phyloP scores from a whole-genome alignment of 2,888 invertebrate species.

The Epinotia brunnichana region DNA sequence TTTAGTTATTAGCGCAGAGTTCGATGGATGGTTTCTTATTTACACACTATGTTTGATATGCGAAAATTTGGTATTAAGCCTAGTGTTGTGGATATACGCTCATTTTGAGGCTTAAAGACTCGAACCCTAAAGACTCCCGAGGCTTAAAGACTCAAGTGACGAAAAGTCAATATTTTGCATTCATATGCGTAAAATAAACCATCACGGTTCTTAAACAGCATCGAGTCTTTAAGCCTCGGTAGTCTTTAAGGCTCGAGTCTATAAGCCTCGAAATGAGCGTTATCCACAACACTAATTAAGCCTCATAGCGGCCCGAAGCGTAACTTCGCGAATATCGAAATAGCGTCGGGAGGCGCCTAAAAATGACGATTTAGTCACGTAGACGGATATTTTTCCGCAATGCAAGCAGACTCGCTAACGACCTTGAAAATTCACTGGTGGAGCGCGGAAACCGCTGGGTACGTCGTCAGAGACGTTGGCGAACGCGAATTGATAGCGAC shows the following conservation, averaged over 20 bases:
- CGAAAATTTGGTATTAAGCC: constrained; percentile 16
- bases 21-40: constrained; percentile 6
- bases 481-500: constrained; percentile 76
- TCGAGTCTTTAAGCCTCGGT: too few relatives aligned
- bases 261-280: too few relatives aligned
- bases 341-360: constrained; percentile 44
- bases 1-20: constrained; percentile 25
- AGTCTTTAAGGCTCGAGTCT: too few relatives aligned
- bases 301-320: not conserved
- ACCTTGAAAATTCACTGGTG: constrained; percentile 63
- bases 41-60: constrained; percentile 12
- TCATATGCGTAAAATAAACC: too few relatives aligned
- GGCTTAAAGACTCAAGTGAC: too few relatives aligned
- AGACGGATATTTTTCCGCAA: constrained; percentile 58
- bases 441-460: constrained; percentile 48
- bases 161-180: too few relatives aligned
- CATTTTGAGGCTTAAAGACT: too few relatives aligned
- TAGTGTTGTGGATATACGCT: too few relatives aligned
- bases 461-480: constrained; percentile 70
- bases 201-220: too few relatives aligned
- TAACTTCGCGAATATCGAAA: not conserved
- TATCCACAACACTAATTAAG: too few relatives aligned
- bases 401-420: constrained; percentile 64
- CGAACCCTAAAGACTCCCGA: too few relatives aligned
- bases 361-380: constrained; percentile 53